phyloP scores from a whole-genome alignment of 2,888 invertebrate genomes.

The Macrosoma leucophasiata region DNA sequence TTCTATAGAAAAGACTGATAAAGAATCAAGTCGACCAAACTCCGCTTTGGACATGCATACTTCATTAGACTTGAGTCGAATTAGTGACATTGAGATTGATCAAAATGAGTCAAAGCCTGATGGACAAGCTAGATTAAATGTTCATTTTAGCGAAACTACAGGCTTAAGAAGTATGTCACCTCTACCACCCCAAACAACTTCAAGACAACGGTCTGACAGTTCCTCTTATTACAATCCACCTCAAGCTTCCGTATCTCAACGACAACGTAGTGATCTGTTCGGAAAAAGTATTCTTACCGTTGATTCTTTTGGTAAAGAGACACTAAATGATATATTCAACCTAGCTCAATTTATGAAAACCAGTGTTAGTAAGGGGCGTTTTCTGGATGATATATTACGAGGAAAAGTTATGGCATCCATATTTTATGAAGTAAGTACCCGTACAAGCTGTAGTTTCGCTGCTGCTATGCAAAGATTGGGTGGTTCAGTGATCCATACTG shows the following conservation, averaged over 20 bases:
- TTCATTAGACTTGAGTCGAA: constrained; percentile 47
- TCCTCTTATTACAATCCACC: constrained; percentile 64
- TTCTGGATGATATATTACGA: constrained; percentile 88
- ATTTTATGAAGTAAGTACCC: constrained; percentile 98
- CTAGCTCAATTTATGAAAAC: constrained; percentile 91
- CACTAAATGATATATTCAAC: constrained; percentile 94
- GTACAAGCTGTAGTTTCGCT: constrained; percentile 96
- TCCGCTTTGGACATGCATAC: constrained; percentile 74
- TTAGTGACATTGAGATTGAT: constrained; percentile 59
- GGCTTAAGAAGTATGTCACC: constrained; percentile 69
- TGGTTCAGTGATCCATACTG: constrained; percentile 93
- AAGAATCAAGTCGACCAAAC: constrained; percentile 71
- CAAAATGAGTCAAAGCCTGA: constrained; percentile 53
- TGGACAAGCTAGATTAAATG: constrained; percentile 56
- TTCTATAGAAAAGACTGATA: constrained; percentile 53
- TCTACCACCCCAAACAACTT: constrained; percentile 52
- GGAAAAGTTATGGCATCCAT: constrained; percentile 97
- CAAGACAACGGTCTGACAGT: constrained; percentile 75
- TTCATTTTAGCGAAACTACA: constrained; percentile 76
- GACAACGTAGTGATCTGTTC: constrained; percentile 63
- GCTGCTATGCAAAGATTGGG: constrained; percentile 98
- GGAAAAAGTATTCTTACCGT: constrained; percentile 91
- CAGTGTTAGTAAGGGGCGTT: constrained; percentile 88
- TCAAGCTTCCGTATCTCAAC: constrained; percentile 56
- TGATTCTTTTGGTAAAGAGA: constrained; percentile 90